These are phyloP conservation scores for Oligia latruncula DNA, from an alignment of 2,888 invertebrate species.

Conservation along the genomic window DNA sequence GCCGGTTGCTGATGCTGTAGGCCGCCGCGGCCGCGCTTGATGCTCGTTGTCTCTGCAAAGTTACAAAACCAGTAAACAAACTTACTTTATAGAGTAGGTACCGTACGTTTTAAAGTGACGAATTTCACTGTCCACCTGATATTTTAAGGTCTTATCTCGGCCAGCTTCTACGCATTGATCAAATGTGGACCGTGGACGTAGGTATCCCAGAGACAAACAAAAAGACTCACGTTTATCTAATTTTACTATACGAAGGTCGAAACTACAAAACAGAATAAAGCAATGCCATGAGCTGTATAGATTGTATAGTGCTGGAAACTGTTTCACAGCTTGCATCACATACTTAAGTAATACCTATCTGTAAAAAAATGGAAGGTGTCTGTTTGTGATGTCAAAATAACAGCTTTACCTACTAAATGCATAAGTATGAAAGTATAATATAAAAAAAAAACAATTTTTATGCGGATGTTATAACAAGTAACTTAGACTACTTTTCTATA, in stretches of 20 bases:
- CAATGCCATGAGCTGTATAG: neutral
- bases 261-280: neutral
- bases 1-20: constrained; percentile 80
- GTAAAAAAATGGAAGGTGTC: too few species aligned
- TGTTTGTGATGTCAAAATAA: too few species aligned
- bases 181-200: constrained; percentile 1
- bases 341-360: neutral
- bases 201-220: neutral
- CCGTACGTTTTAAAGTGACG: neutral
- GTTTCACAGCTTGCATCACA: neutral
- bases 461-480: too few species aligned
- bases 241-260: neutral
- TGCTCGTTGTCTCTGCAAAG: constrained; percentile 80
- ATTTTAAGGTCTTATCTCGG: neutral
- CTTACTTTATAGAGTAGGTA: neutral
- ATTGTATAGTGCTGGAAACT: neutral
- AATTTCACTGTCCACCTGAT: neutral
- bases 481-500: too few species aligned
- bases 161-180: neutral
- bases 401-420: neutral
- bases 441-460: too few species aligned
- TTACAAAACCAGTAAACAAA: constrained; percentile 14
- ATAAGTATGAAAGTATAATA: neutral
- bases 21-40: constrained; percentile 82
- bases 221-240: neutral